Evolutionary conservation across 1,140 invertebrate species (phyloP), one percentile per base, ranked within the genome.

Genomic region (Telenomus remus): DNA sequence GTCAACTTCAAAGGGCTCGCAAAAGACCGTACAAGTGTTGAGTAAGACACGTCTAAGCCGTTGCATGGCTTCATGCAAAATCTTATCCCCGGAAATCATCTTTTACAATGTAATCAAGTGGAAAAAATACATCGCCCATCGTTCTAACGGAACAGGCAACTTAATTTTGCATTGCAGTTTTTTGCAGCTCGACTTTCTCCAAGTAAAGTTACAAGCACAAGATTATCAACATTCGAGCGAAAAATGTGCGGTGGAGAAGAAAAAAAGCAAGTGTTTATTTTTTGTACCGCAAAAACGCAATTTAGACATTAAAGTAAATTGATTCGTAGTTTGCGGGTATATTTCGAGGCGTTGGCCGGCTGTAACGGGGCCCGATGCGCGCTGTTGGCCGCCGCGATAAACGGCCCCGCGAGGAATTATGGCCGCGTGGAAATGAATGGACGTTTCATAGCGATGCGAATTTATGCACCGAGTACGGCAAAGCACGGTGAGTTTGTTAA

Each of bases 21-120:
- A 44, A 48, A 63, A 68, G 56, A 13, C 71, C 63, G 13, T 74
- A 74, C 65, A 74, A 74, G 64, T 68, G 64, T 74, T 54, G 55
- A 60, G 61, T 53, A 60, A 66, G 43, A 66, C 46, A 27, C 19
- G 14, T 9, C 37, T 11, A 42, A 13, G 44, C 9, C 34, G 16
- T 63, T 11, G 35, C 63, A 74, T 47, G 71, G 57, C 44, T 74
- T 74, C 51, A 61, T 74, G 61, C 61, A 74, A 74, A 27, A 74
- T 66, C 46, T 66, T 19, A 47, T 50, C 39, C 11, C 4, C 9
- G 16, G 49, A 39, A 69, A 61, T 16, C 19, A 39, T 4, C 44
- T 43, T 60, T 69, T 37, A 34, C 14, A 42, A 55, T 34, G n/a
- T 43, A 60, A 49, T 59, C 33, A 53, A 1, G 10, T 12, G 39